phyloP scores from a whole-genome alignment of 2,888 invertebrate species.

The Drosophila merina region DNA sequence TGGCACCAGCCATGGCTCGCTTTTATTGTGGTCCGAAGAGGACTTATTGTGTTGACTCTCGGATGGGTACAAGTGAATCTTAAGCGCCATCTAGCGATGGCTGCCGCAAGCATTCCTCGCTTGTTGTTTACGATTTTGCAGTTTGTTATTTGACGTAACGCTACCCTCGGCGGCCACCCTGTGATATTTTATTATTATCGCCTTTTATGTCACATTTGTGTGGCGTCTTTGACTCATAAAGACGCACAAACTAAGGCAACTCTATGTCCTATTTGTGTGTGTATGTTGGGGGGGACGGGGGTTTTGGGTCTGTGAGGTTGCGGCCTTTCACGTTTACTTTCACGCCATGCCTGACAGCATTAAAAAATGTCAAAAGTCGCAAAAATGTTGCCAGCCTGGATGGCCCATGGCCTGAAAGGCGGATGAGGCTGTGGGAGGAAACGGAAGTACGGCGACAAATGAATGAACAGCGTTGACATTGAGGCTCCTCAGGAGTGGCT shows the following conservation, averaged over 20 bases:
- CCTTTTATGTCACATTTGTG: conserved; percentile 77
- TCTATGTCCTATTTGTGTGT: conserved; percentile 14
- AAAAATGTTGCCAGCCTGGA: conserved; percentile 71
- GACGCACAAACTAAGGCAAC: conserved; percentile 74
- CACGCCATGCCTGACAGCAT: conserved; percentile 76
- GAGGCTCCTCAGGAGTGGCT: conserved; percentile 51
- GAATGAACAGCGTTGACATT: conserved; percentile 72
- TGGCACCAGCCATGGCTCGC: conserved; percentile 3
- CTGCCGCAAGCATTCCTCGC: conserved; percentile 22
- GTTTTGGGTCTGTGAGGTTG: conserved; percentile 15
- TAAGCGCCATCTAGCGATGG: conserved; percentile 72
- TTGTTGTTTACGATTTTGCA: conserved; percentile 76
- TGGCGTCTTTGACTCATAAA: conserved; percentile 80
- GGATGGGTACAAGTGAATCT: conserved; percentile 61
- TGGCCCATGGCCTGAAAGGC: conserved; percentile 28
- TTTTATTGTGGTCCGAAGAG: conserved; percentile 50
- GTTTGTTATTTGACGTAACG: conserved; percentile 70
- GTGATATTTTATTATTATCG: conserved; percentile 80
- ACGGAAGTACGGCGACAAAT: conserved; percentile 61
- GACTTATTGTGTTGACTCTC: conserved; percentile 16
- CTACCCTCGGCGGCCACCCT: conserved; percentile 32
- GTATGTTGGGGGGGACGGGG: not conserved
- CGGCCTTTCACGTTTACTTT: conserved; percentile 62
- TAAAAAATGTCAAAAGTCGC: conserved; percentile 79
- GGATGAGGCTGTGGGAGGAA: conserved; percentile 17